Base-by-base conservation (phyloP, 2,888 invertebrate species). In the Drosophila merina region DNA sequence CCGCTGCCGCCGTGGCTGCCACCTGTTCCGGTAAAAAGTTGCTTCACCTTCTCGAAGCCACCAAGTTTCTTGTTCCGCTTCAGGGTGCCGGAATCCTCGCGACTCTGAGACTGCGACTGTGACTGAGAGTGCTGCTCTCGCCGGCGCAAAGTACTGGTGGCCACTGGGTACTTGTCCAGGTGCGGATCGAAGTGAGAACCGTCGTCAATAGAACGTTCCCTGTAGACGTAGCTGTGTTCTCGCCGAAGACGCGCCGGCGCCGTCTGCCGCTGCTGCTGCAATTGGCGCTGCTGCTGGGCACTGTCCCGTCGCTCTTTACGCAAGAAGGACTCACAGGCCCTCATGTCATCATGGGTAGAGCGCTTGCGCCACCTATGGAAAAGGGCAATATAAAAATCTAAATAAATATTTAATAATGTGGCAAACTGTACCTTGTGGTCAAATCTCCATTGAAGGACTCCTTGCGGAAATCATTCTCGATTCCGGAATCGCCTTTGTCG, bases 381-480 rank as follows among this genome's bases (percentile, higher is more conserved):
- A 20, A 31, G 28, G 9, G 0, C 0, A 9, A 7, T 9, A 5
- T 3, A 10, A 40, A 40, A 14, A 14, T 14, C 12, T 30, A 4
- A 42, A 40, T 14, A 1, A 20, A 20, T 20, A 12, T 40, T 14
- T 1, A 20, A 14, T 20, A 14, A 42, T 12, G 9, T 9, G 28
- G 0, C 3, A 50, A 33, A 12, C 12, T 57, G 66, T 77, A 91
- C 91, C 91, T 91, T 5, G 89, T 88, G 58, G 86, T 89, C 26
- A 94, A 89, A 64, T 94, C 94, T 14, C 93, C 93, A 77, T 93
- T 94, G 63, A 91, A 91, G 0, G 95, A 95, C 81, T 96, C 95
- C 72, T 95, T 93, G 55, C 95, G 93, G 82, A 95, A 95, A 90
- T 96, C 96, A 77, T 96, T 96, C 87, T 96, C 96, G 73, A 96